Conservation (phyloP, 2,888 invertebrate genomes). For the Isoperla grammatica region DNA sequence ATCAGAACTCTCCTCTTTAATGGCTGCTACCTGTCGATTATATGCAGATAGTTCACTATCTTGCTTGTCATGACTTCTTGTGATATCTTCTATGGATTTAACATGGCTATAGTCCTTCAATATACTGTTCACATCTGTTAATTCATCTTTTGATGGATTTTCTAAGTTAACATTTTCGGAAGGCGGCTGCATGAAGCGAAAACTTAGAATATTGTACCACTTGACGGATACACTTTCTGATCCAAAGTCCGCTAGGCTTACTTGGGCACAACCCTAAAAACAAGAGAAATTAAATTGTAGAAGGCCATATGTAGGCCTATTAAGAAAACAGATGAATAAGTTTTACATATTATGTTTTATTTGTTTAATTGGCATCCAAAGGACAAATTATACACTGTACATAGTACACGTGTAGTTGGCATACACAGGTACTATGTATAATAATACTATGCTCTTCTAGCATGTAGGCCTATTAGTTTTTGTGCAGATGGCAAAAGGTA, state of each 20-base stretch:
- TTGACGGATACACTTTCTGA: constrained; percentile 73
- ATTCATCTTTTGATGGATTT: background rate
- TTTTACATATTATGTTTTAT: too few relatives aligned
- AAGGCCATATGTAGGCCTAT: constrained; percentile 36
- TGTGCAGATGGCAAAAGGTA: too few relatives aligned
- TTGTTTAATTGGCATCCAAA: too few relatives aligned
- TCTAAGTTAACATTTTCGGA: background rate
- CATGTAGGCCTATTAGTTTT: too few relatives aligned
- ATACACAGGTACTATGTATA: too few relatives aligned
- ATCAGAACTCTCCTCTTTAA: constrained; percentile 86
- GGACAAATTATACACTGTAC: too few relatives aligned
- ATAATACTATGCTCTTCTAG: too few relatives aligned
- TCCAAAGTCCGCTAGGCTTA: constrained; percentile 91
- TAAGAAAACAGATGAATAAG: too few relatives aligned
- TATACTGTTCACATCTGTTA: too few relatives aligned
- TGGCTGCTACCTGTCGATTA: constrained; percentile 44
- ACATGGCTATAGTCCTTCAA: too few relatives aligned
- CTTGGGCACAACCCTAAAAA: constrained; percentile 86
- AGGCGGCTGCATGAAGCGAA: constrained; percentile 65
- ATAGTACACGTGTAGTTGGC: too few relatives aligned
- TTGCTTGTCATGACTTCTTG: constrained; percentile 44
- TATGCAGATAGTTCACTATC: constrained; percentile 49
- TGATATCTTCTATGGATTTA: background rate
- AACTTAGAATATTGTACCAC: constrained; percentile 94
- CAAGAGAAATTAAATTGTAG: too few relatives aligned